These are phyloP conservation scores for Aepyceros melampus DNA, from an alignment of 2,113 vertebrate genomes.

Conservation along the genomic window DNA sequence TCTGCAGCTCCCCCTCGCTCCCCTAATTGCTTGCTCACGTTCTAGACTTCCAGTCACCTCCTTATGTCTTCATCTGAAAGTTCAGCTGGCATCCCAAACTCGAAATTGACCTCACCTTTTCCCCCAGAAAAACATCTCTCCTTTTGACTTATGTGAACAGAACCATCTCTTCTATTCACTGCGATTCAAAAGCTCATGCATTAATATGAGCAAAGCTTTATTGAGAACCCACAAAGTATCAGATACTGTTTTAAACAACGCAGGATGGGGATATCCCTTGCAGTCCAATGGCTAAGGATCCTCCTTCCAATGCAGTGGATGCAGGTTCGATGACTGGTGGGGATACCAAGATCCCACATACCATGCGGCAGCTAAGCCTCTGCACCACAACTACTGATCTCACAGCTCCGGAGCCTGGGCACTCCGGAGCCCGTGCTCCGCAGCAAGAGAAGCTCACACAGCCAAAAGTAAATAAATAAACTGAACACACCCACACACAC, in stretches of 20 bases:
- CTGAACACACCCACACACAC: neutral
- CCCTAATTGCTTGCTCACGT: neutral
- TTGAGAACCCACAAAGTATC: neutral
- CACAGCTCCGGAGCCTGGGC: neutral
- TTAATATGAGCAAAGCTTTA: neutral
- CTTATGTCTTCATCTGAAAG: neutral
- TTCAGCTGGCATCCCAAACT: neutral
- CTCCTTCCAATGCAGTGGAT: neutral
- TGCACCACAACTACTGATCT: neutral
- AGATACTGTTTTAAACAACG: neutral
- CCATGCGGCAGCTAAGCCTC: neutral
- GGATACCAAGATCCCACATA: neutral
- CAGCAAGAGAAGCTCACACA: neutral
- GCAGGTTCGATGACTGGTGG: neutral
- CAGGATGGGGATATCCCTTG: neutral
- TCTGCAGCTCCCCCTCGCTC: neutral
- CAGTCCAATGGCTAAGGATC: neutral
- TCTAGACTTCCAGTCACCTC: neutral
- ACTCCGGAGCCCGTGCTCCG: neutral
- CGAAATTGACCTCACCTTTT: neutral
- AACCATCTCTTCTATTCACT: neutral
- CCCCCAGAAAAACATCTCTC: neutral
- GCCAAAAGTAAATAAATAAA: neutral
- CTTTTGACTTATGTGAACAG: neutral
- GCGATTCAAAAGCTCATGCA: neutral